Evolutionary conservation across 2,797 vertebrate species (phyloP).

Genomic region (Syngnathus acus): DNA sequence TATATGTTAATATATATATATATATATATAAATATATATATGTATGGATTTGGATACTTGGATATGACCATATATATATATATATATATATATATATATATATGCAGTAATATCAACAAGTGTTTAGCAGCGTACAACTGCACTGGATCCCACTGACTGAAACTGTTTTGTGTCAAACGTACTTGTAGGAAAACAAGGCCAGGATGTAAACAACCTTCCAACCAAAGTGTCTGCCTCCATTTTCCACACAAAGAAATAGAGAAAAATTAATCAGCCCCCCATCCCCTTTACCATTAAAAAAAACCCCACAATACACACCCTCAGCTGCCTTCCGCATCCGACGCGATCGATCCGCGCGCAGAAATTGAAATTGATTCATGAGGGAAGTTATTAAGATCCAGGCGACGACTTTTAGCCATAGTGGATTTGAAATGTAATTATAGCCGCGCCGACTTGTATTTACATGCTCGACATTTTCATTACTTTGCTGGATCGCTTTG

Average conservation of each 20-base stretch:
- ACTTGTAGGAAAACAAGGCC: neutral
- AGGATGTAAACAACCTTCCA: neutral
- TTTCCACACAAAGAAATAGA: neutral
- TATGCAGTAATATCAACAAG: neutral
- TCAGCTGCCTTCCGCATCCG: neutral
- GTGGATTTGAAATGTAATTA: constrained; percentile 40
- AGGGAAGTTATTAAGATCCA: constrained; percentile 53
- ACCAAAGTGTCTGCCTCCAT: neutral
- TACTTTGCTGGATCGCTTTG: constrained; percentile 6
- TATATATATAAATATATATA: too few species aligned
- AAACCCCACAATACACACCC: neutral
- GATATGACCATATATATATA: too few species aligned
- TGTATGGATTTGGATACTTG: too few species aligned
- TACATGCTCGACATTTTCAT: constrained; percentile 9
- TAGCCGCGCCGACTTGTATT: constrained; percentile 11
- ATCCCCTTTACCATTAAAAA: neutral
- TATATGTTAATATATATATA: too few species aligned
- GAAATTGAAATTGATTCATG: constrained; percentile 63
- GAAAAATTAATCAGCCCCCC: neutral
- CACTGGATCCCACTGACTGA: neutral
- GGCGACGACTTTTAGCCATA: constrained; percentile 32
- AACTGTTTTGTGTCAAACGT: neutral
- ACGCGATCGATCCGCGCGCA: constrained; percentile 16
- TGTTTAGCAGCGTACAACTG: neutral
- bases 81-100: too few species aligned